Conservation (phyloP, 2,888 invertebrate species). For the Synanthedon andrenaeformis region DNA sequence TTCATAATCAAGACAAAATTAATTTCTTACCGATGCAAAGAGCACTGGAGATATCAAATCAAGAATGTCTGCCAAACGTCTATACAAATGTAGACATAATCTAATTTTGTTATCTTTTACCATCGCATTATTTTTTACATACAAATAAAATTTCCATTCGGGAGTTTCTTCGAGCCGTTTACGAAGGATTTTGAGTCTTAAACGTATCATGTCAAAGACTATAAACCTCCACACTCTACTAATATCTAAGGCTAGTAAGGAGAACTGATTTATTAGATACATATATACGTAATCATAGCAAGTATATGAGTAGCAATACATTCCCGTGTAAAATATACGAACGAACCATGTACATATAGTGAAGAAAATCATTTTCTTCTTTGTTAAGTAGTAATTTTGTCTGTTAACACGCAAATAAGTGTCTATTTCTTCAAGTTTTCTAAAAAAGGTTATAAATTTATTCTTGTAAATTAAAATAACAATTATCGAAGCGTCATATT, state of each 20-base stretch:
- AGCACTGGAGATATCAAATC: slow-evolving; percentile 44
- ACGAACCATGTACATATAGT: slow-evolving; percentile 26
- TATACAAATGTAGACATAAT: slow-evolving; percentile 38
- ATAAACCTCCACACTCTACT: slow-evolving; percentile 49
- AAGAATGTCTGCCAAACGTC: slow-evolving; percentile 36
- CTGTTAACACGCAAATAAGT: slow-evolving; percentile 30
- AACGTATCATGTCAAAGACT: slow-evolving; percentile 38
- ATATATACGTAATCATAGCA: slow-evolving; percentile 23
- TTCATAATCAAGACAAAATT: neutral
- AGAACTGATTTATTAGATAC: slow-evolving; percentile 31
- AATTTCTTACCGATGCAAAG: slow-evolving; percentile 38
- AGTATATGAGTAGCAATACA: slow-evolving; percentile 24
- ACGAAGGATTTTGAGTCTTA: slow-evolving; percentile 37
- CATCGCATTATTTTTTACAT: slow-evolving; percentile 34
- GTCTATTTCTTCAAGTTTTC: slow-evolving; percentile 29
- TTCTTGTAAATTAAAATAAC: slow-evolving; percentile 30
- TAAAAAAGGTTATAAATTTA: slow-evolving; percentile 24
- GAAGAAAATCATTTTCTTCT: slow-evolving; percentile 20
- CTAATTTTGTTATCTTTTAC: slow-evolving; percentile 37
- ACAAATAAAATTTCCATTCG: slow-evolving; percentile 35
- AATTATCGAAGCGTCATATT: slow-evolving; percentile 31
- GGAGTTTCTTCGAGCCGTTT: slow-evolving; percentile 36
- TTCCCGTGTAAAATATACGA: slow-evolving; percentile 25
- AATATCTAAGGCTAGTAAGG: slow-evolving; percentile 40
- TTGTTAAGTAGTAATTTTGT: slow-evolving; percentile 20